Conservation (phyloP, 2,113 vertebrate species). For the Beaufortia kweichowensis region DNA sequence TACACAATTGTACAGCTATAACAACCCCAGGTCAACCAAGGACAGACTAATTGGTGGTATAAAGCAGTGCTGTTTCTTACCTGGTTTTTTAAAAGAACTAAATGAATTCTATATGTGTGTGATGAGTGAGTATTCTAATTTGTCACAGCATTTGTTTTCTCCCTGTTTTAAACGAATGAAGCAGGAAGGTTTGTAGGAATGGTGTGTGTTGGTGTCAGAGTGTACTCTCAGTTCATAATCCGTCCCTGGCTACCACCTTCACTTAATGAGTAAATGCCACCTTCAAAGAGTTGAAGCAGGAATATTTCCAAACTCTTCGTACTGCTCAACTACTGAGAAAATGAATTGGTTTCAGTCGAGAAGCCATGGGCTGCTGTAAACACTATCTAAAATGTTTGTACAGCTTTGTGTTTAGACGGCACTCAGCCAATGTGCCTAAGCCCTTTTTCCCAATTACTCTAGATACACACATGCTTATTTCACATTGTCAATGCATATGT, state of each 20-base stretch:
- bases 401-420: neutral
- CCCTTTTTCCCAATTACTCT: constrained; percentile 19
- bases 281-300: neutral
- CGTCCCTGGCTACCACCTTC: neutral
- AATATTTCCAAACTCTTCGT: neutral
- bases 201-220: no score
- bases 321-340: neutral
- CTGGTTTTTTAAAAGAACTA: no score
- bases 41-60: no score
- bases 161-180: no score
- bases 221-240: neutral
- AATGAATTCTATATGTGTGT: no score
- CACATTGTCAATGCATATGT: neutral
- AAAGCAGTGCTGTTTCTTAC: no score
- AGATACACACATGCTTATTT: constrained; percentile 30
- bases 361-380: neutral
- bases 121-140: no score
- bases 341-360: constrained; percentile 12
- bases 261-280: neutral
- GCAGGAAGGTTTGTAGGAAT: no score
- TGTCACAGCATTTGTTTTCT: no score
- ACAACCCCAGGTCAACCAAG: no score
- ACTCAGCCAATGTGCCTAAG: neutral
- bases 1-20: no score
- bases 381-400: neutral